These are phyloP conservation scores for Cheirogaleus medius DNA, from an alignment of 2,113 vertebrate species.

Conservation along the genomic window DNA sequence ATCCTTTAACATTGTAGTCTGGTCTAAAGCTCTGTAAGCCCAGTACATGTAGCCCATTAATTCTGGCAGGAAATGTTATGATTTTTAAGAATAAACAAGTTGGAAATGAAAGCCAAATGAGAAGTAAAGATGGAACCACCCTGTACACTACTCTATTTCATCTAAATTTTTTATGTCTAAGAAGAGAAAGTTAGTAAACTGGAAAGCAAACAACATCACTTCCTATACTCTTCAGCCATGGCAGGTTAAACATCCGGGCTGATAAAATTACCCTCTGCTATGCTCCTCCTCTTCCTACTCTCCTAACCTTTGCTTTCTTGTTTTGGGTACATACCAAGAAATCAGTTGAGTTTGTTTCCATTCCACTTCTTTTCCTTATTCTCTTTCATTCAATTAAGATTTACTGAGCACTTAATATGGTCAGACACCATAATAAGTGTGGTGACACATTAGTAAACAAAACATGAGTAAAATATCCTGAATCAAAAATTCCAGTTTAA, in stretches of 20 bases:
- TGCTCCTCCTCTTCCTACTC: too few species aligned
- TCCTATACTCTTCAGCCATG: neutral
- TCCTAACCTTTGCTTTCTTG: neutral
- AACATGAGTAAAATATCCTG: neutral
- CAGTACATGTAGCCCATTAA: neutral
- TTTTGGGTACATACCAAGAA: neutral
- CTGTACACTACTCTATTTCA: neutral
- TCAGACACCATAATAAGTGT: neutral
- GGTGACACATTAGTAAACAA: neutral
- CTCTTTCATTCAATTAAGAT: neutral
- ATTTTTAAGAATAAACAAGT: slow-evolving; percentile 28
- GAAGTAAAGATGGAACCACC: neutral
- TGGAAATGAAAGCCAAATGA: neutral
- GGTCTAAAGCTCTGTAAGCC: neutral
- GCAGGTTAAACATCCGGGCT: neutral
- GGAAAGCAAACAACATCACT: neutral
- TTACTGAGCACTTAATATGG: neutral
- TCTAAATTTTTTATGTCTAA: neutral
- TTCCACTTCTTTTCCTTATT: neutral
- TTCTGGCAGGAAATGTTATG: slow-evolving; percentile 10
- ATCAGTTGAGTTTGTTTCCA: neutral
- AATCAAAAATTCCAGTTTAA: neutral
- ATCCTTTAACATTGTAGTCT: neutral
- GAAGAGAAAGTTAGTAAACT: neutral
- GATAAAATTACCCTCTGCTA: neutral